Evolutionary conservation across 2,888 invertebrate genomes (phyloP), one percentile per base, ranked within the genome.

Genomic region (Leptinotarsa tumamoca): DNA sequence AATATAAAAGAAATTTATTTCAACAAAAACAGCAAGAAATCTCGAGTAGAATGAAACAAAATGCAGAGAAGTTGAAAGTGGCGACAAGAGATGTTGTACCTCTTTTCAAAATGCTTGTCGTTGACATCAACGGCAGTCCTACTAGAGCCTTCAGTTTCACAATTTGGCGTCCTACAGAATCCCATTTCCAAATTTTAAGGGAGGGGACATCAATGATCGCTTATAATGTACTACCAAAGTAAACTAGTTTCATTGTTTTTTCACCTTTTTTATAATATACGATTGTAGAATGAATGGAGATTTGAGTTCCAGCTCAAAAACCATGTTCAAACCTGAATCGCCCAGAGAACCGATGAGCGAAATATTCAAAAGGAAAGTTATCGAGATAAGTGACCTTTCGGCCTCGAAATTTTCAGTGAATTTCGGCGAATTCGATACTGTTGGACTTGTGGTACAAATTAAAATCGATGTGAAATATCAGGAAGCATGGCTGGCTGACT

Each of bases 341-440:
- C 18, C 50, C 0, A 58, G 27, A 23, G 56, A 72, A 23, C 49
- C 70, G 15, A 67, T 74, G 49, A 70, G 78, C 71, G 77, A 79
- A 23, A 84, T 82, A 79, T 83, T 83, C 50, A 82, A 82, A 68
- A 82, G 88, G 58, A 83, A 80, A 69, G 54, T 86, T 17, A 80
- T 87, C 21, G 83, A 86, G n/a, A 90, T 93, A 73, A 86, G 87
- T 79, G 89, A 91, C 75, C 82, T 92, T 33, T 78, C 80, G 5
- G 81, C 84, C 21, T 70, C 80, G 21, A 85, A 83, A 61, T 89
- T 89, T 78, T 84, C 85, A 75, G 90, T 91, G 4, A 77, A 85
- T 14, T 93, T 92, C 84, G 91, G 92, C 77, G 95, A 95, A 90
- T 90, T 95, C 79, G 95, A 96, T 87, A 92, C 93, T 14, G 91